phyloP scores from a whole-genome alignment of 2,113 vertebrate species.

The Fulmarus glacialis region DNA sequence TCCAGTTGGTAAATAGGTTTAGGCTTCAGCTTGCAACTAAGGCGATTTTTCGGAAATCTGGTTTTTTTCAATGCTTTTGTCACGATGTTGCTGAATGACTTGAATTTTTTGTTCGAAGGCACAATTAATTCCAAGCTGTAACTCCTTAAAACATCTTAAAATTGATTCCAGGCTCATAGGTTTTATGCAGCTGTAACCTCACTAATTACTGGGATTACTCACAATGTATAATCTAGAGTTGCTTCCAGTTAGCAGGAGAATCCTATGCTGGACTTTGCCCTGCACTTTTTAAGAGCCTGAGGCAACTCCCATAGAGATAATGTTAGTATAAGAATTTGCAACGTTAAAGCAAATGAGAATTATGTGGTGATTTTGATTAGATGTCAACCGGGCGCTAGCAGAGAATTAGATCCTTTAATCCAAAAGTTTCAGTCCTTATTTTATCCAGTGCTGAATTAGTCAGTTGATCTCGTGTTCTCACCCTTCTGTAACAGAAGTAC shows the following conservation, averaged over 20 bases:
- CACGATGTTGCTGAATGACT: neutral
- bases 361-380: neutral
- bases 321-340: neutral
- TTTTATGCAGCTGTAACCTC: neutral
- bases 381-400: rapidly evolving
- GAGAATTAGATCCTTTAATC: neutral
- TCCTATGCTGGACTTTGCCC: neutral
- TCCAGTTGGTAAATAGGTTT: neutral
- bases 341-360: neutral
- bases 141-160: neutral
- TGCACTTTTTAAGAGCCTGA: neutral
- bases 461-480: neutral
- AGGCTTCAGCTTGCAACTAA: neutral
- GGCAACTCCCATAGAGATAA: neutral
- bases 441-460: neutral
- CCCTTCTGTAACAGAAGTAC: neutral
- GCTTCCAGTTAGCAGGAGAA: neutral
- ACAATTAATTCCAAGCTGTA: neutral
- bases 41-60: neutral
- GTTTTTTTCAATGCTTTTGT: neutral
- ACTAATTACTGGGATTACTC: neutral
- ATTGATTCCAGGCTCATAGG: neutral
- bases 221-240: neutral
- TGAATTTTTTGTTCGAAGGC: neutral
- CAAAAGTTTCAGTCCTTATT: neutral